Base-by-base conservation (phyloP, 1,140 invertebrate species). In the Acromyrmex heyeri region DNA sequence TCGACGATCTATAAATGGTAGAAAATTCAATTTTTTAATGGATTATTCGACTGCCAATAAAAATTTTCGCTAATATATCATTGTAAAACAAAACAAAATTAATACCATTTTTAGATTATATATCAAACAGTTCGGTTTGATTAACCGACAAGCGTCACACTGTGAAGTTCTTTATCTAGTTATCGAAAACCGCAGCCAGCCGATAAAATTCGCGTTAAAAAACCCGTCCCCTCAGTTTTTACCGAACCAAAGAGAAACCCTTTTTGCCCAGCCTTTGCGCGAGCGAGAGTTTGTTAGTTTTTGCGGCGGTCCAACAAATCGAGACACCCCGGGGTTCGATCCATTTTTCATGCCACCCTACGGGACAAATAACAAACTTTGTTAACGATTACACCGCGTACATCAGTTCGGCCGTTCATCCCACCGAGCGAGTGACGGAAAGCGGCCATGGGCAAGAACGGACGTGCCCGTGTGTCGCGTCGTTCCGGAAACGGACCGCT, bases 361-460 rank as follows among this genome's bases (percentile, higher is more conserved):
- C 79, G 69, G 79, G 55, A 83, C 79, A 83, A 83, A 83, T 83
- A 83, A 83, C 79, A 83, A 83, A 83, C 79, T 83, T 83, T 83
- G 79, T 83, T 81, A 81, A 70, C 78, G 78, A 81, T 81, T 83
- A 83, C 79, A 73, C 69, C 69, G 69, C 79, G 69, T 75, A 83
- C 69, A 83, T 83, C 79, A 75, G 69, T 73, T 48, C 79, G 55
- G 21, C 50, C 38, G 61, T 78, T 24, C 69, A 55, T 73, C 69
- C 69, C 78, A 30, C 65, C 30, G 24, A 62, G 79, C 79, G 27
- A 75, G 55, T 75, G 79, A 83, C 69, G 62, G 77, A 34, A 79
- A 79, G 77, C 62, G 18, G 27, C 55, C 69, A 55, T 55, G 38
- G 34, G 38, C 69, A 83, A 83, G 79, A 83, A 83, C 79, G 50